A percentile compares a stretch with the other conserved stretches of the same genome.
Conservation (phyloP, 2,797 vertebrate genomes). For the Labroides dimidiatus region DNA sequence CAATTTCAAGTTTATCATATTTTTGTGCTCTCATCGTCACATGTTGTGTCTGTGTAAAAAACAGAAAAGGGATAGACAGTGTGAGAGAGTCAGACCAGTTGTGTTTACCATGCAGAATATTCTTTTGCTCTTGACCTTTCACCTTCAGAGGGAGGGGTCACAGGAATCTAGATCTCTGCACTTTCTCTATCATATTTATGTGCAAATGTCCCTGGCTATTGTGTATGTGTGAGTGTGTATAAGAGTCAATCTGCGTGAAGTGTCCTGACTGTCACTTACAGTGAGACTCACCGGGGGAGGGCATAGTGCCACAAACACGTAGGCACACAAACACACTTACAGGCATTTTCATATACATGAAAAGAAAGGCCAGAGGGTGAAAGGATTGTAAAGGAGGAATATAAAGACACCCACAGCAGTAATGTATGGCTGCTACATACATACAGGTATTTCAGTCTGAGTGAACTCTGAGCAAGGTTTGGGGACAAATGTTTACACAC, state of each 20-base stretch:
- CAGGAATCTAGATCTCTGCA: constrained; percentile 54
- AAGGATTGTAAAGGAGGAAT: constrained; percentile 31
- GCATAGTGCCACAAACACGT: constrained; percentile 47
- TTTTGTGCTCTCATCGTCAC: constrained; percentile 20
- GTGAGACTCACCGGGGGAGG: constrained; percentile 68
- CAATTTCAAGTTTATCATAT: constrained; percentile 4
- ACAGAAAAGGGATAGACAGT: constrained; percentile 40
- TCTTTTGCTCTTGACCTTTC: constrained; percentile 74
- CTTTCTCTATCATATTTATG: constrained; percentile 47
- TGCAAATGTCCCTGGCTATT: constrained; percentile 40
- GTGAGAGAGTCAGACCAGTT: constrained; percentile 46
- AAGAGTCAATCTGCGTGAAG: constrained; percentile 75
- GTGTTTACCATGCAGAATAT: constrained; percentile 80
- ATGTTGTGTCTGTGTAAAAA: constrained; percentile 17
- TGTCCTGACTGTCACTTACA: constrained; percentile 77
- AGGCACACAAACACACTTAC: constrained; percentile 18
- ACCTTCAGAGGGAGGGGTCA: constrained; percentile 47
- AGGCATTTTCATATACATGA: neutral
- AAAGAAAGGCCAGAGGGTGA: constrained; percentile 25
- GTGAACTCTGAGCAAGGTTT: neutral
- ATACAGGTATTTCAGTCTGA: neutral
- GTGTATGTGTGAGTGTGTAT: constrained; percentile 13
- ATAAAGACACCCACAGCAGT: constrained; percentile 38
- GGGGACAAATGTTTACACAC: neutral
- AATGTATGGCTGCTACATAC: too few species aligned